Base-by-base conservation (phyloP, 1,140 invertebrate species). In the Panonychus citri region DNA sequence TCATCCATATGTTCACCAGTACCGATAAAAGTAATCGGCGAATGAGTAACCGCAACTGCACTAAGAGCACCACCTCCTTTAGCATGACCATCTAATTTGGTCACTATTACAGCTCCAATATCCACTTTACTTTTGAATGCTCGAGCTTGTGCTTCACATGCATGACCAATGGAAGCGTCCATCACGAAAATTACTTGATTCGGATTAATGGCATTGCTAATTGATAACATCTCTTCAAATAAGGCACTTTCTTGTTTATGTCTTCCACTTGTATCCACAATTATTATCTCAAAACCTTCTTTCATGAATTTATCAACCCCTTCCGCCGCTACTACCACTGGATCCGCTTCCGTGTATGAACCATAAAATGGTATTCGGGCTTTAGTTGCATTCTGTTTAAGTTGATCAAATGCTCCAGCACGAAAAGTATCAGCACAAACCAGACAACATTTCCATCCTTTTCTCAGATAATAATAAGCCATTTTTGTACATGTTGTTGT, bases 331-430 rank as follows among this genome's bases (percentile, higher is more conserved):
- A 99, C 98, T 24, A 97, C 81, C n/a, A 97, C 94, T 42, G 95
- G 95, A 78, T 99, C 95, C 25, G 95, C 87, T 78, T 99, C 95
- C 61, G 91, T 96, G 66, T 98, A 98, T 73, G 87, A 94, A 76
- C 95, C 95, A 75, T 98, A 99, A 74, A 97, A 99, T n/a, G 95
- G 94, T 73, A 99, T 99, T 67, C 93, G 80, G 17, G 95, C 95
- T 67, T 98, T 98, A 24, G 93, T 98, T 60, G 93, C 94, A 76
- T 99, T 99, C 67, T 99, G 95, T 76, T 99, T 99, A 40, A 99
- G 79, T 73, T 99, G 95, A 78, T 99, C 95, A 68, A 97, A 99
- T 59, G 95, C 95, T 73, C 95, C 95, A 67, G 95, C 95, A 73
- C 95, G 81, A 72, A 98, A 99, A 55, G 95, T 98, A 73, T 99